Evolutionary conservation across 1,140 invertebrate species (phyloP).

Genomic region (Gryllus bimaculatus): DNA sequence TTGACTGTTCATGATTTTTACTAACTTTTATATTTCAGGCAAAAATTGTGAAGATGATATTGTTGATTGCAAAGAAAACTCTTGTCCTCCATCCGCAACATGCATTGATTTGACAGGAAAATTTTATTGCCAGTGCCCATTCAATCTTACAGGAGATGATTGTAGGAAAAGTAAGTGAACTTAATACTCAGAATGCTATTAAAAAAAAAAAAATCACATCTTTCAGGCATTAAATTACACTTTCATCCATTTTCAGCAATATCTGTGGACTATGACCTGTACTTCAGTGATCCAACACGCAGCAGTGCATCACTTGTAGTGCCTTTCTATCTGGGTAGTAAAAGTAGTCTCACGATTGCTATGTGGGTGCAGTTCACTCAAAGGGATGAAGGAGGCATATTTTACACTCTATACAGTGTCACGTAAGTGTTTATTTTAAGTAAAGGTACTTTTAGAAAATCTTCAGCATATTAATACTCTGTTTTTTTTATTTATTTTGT

Average conservation of each 20-base stretch:
- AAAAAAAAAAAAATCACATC: background rate
- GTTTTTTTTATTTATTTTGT: background rate
- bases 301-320: slow-evolving; percentile 82
- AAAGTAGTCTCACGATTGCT: slow-evolving; percentile 74
- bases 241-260: slow-evolving; percentile 50
- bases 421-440: slow-evolving; percentile 41
- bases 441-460: slow-evolving; percentile 6
- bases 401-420: slow-evolving; percentile 87
- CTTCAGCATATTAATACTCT: slow-evolving; percentile 5
- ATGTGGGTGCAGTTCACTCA: slow-evolving; percentile 94
- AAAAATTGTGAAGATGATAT: slow-evolving; percentile 89
- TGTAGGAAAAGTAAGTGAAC: slow-evolving; percentile 76
- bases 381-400: slow-evolving; percentile 80
- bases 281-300: slow-evolving; percentile 80
- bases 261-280: slow-evolving; percentile 90
- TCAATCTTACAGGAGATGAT: slow-evolving; percentile 91
- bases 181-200: slow-evolving; percentile 2
- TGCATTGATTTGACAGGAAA: slow-evolving; percentile 88
- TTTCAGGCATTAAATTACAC: slow-evolving; percentile 10
- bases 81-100: slow-evolving; percentile 85
- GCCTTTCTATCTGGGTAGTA: slow-evolving; percentile 71
- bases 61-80: slow-evolving; percentile 84
- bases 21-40: slow-evolving; percentile 41
- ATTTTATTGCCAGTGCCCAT: slow-evolving; percentile 92
- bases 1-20: background rate